Conservation (phyloP, 2,888 invertebrate genomes). For the Eretmocerus hayati region DNA sequence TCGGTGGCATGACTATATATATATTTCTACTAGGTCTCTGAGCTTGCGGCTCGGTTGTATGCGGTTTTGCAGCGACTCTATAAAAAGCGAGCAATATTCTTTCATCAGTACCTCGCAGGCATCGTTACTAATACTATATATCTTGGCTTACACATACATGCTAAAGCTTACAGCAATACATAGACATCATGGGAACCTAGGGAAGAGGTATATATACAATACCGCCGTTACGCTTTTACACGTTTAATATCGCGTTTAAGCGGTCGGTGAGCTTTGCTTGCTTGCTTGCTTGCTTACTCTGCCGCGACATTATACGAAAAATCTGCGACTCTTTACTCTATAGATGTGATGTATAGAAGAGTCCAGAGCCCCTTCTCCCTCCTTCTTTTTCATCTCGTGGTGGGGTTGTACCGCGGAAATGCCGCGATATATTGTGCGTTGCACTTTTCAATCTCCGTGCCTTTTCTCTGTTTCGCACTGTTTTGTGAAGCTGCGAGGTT, state of each 20-base stretch:
- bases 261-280: slow-evolving; percentile 16
- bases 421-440: neutral
- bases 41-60: neutral
- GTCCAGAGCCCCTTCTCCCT: too few species aligned
- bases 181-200: slow-evolving; percentile 13
- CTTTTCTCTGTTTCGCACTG: too few species aligned
- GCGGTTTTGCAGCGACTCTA: slow-evolving; percentile 24
- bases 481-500: too few species aligned
- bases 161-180: too few species aligned
- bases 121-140: slow-evolving; percentile 41
- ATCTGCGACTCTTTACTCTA: slow-evolving; percentile 4
- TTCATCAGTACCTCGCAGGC: slow-evolving; percentile 36
- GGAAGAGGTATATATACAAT: too few species aligned
- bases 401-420: too few species aligned
- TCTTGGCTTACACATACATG: too few species aligned
- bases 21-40: neutral
- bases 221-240: slow-evolving; percentile 41
- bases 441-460: too few species aligned
- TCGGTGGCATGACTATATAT: too few species aligned
- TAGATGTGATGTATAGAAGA: too few species aligned
- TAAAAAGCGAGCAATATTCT: slow-evolving; percentile 41
- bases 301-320: slow-evolving; percentile 16
- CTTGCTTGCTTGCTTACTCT: neutral
- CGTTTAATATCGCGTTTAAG: slow-evolving; percentile 39
- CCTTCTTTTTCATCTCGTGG: neutral